phyloP scores from a whole-genome alignment of 2,888 invertebrate genomes.

The Drosophila cracens region DNA sequence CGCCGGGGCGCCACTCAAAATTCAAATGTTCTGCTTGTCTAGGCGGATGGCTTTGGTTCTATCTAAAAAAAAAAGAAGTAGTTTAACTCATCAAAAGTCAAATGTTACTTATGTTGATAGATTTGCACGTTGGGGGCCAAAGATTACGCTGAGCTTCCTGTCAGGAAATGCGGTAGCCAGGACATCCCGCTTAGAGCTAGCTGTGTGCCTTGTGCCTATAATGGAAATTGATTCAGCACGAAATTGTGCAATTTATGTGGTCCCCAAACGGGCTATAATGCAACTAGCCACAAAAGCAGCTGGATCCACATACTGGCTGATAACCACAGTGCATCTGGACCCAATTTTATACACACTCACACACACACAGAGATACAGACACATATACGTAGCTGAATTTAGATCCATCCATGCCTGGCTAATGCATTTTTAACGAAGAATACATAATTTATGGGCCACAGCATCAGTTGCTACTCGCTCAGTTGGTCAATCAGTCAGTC shows the following conservation, averaged over 20 bases:
- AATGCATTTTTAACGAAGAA: slow-evolving; percentile 74
- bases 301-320: slow-evolving; percentile 36
- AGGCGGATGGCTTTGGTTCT: slow-evolving; percentile 16
- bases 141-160: slow-evolving; percentile 52
- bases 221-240: slow-evolving; percentile 76
- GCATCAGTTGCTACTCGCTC: slow-evolving; percentile 22
- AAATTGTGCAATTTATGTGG: slow-evolving; percentile 75
- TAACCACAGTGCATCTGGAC: slow-evolving; percentile 58
- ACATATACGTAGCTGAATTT: slow-evolving; percentile 10
- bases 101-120: slow-evolving; percentile 66
- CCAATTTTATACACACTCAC: slow-evolving; percentile 15
- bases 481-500: slow-evolving; percentile 28
- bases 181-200: slow-evolving; percentile 61
- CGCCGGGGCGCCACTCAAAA: slow-evolving; percentile 11
- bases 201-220: slow-evolving; percentile 28
- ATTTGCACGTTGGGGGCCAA: slow-evolving; percentile 52
- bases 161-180: slow-evolving; percentile 70
- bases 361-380: background rate
- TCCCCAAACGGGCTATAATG: slow-evolving; percentile 20
- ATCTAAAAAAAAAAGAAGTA: slow-evolving; percentile 34
- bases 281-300: slow-evolving; percentile 41
- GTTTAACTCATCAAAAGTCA: slow-evolving; percentile 28
- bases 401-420: slow-evolving; percentile 41
- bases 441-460: slow-evolving; percentile 69
- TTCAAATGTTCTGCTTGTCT: slow-evolving; percentile 36